Base-by-base conservation (phyloP, 2,888 invertebrate genomes). In the Cerastis leucographa region DNA sequence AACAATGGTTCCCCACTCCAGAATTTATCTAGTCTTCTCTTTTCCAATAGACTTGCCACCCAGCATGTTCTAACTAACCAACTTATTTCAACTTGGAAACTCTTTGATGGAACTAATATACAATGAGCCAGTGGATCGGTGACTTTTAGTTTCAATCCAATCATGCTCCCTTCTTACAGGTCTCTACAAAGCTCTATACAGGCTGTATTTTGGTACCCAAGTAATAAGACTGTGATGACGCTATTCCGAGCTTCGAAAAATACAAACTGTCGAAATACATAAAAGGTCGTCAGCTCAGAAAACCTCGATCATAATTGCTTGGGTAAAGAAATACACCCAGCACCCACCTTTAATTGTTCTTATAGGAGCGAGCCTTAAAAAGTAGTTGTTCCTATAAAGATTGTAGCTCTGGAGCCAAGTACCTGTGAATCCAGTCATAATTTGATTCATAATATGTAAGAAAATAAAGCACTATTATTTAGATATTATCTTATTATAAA, bases 341-440 rank as follows among this genome's bases (percentile, higher is more conserved):
- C 44, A 85, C 85, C 85, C 85, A 83, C 83, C 85, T 83, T 67
- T 71, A 19, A 76, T 44, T 6, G 12, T 17, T 67, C 62, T 81
- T 49, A 44, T 42, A 64, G 64, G 70, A 65, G 72, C n/a, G 5
- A 81, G 25, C 61, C 76, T 71, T 76, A n/a, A 22, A 67, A 74
- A 64, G 35, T 56, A 44, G 79, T 81, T 67, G 59, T 75, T 71
- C n/a, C 76, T 84, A n/a, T n/a, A n/a, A 72, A 49, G 14, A 65
- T 42, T 59, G 69, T 71, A 56, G 85, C 81, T 76, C 72, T 73
- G 76, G 67, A 71, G 22, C 81, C 85, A 84, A 71, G 76, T 64
- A 83, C 83, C 83, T 83, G 85, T 61, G 76, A 81, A 83, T 64
- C 71, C 82, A 74, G 75, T 84, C 40, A 80, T 71, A 66, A 81